Base-by-base conservation (phyloP, 2,888 invertebrate genomes). In the Drosophila subsilvestris region DNA sequence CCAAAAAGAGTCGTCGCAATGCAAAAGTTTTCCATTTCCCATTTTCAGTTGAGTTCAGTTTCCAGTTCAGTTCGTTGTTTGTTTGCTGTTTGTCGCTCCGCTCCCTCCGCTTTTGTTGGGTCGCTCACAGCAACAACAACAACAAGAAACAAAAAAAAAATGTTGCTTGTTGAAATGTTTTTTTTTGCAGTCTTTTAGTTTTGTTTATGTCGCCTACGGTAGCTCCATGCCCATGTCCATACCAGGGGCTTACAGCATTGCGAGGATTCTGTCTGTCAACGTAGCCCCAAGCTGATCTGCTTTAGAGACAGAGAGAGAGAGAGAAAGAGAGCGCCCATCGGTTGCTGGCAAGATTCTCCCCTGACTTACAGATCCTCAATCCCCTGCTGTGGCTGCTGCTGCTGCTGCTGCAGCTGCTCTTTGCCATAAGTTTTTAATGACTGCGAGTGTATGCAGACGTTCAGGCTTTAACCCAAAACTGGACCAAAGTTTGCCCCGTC, bases 51-150 rank as follows among this genome's bases (percentile, higher is more conserved):
- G 37, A 37, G 37, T 44, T 32, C 75, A 78, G 83, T 82, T 51
- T 45, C 53, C 56, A 50, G 57, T 58, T 18, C 48, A 63, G 63
- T 72, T 66, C 59, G 68, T 60, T 73, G 74, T 66, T 79, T 80
- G 81, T 70, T 79, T 78, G 71, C 60, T 67, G 84, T 75, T 79
- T 79, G 79, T 83, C 84, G 79, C 79, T 71, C 63, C 45, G 65
- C 66, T 60, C 63, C 71, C 63, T 12, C 37, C 37, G 61, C 65
- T 50, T 42, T 68, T 66, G 67, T n/a, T n/a, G n/a, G n/a, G n/a
- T n/a, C n/a, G n/a, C n/a, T n/a, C n/a, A n/a, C n/a, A n/a, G n/a
- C n/a, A n/a, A n/a, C n/a, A n/a, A n/a, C n/a, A n/a, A n/a, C n/a
- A n/a, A n/a, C n/a, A n/a, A n/a, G n/a, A n/a, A n/a, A n/a, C 37